Evolutionary conservation across 2,113 vertebrate species (phyloP).

Genomic region (Harpagus bidentatus): DNA sequence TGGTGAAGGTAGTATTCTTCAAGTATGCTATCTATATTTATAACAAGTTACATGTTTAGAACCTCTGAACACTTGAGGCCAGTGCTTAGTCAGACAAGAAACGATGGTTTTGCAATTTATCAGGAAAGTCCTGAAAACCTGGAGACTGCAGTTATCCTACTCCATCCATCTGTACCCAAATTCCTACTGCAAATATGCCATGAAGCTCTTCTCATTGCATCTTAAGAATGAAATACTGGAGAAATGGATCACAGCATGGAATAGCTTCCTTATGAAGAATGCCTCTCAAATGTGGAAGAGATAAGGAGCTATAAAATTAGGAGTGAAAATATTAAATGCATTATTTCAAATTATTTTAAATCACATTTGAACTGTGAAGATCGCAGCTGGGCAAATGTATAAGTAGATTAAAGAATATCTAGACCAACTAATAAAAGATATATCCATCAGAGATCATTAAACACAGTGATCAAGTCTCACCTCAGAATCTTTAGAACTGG

Average conservation of each 20-base stretch:
- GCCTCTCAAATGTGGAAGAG: not conserved
- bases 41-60: not conserved
- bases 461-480: not conserved
- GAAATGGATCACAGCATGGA: not conserved
- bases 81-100: not conserved
- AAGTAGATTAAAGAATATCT: not conserved
- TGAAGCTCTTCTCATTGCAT: not conserved
- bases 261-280: not conserved
- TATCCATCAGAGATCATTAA: not conserved
- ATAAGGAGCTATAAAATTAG: not conserved
- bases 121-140: not conserved
- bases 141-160: not conserved
- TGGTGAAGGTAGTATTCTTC: not conserved
- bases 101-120: not conserved
- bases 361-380: not conserved
- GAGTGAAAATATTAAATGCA: not conserved
- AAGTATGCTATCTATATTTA: not conserved
- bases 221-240: not conserved
- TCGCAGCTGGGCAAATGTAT: rapidly evolving
- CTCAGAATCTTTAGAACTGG: not conserved
- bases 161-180: not conserved
- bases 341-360: not conserved
- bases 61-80: not conserved
- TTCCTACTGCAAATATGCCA: not conserved
- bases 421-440: not conserved